These are phyloP conservation scores for Listrodromus nycthemerus DNA, from an alignment of 2,888 invertebrate species.

Conservation along the genomic window DNA sequence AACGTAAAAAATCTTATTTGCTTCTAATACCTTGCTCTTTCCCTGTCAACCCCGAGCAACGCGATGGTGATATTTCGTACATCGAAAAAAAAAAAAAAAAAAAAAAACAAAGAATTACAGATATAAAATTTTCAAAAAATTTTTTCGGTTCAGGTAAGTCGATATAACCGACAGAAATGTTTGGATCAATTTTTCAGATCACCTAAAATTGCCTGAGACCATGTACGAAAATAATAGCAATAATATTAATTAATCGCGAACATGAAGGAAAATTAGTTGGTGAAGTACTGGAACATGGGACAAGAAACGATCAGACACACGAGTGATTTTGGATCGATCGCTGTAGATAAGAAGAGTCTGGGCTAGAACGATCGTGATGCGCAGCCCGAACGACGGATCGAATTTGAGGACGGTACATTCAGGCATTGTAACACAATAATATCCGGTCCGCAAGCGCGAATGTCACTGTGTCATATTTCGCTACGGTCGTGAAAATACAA, in stretches of 20 bases:
- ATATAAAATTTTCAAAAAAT: not conserved
- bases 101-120: not conserved
- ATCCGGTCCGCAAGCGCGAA: not conserved
- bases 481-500: slow-evolving; percentile 21
- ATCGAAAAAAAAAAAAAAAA: not conserved
- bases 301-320: not conserved
- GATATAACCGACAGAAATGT: not conserved
- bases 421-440: not conserved
- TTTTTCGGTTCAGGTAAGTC: not conserved
- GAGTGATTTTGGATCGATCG: not conserved
- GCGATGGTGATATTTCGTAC: not conserved
- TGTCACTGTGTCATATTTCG: not conserved
- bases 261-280: not conserved
- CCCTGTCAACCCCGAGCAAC: not conserved
- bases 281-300: not conserved
- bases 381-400: not conserved
- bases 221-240: not conserved
- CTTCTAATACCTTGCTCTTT: not conserved
- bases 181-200: not conserved
- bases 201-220: not conserved
- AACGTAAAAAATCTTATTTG: slow-evolving; percentile 31
- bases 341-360: not conserved
- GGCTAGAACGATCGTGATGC: not conserved
- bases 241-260: not conserved
- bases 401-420: not conserved